Conservation (phyloP, 2,113 vertebrate species). For the Leiothrix lutea region DNA sequence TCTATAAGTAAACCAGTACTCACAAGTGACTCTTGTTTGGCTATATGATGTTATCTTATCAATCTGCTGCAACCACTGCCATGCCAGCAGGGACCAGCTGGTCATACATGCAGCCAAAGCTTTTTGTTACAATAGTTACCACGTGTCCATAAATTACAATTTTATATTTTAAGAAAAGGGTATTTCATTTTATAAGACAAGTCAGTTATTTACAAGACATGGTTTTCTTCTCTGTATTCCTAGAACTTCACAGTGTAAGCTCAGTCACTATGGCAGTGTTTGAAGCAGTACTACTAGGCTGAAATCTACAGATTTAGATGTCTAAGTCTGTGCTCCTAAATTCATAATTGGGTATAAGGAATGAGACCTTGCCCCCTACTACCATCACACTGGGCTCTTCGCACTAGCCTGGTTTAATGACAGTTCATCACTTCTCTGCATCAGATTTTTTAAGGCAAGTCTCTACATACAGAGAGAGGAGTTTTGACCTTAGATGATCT, state of each 20-base stretch:
- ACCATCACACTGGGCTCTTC: not conserved
- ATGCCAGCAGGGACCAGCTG: not conserved
- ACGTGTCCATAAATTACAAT: not conserved
- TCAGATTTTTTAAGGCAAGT: not conserved
- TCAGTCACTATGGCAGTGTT: not conserved
- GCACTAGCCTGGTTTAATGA: not conserved
- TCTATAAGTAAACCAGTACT: not conserved
- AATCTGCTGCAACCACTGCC: not conserved
- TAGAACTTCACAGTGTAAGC: not conserved
- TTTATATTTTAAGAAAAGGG: not conserved
- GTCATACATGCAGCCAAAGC: not conserved
- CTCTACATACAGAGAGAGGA: not conserved
- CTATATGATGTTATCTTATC: accelerated
- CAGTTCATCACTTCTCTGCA: not conserved
- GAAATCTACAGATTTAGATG: not conserved
- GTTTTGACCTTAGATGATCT: accelerated
- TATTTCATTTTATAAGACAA: not conserved
- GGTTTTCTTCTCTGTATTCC: not conserved
- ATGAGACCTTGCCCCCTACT: not conserved
- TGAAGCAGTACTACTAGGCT: not conserved
- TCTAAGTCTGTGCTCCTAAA: not conserved
- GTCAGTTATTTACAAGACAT: not conserved
- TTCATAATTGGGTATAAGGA: not conserved
- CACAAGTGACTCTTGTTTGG: not conserved
- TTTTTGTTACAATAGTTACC: not conserved